phyloP scores from a whole-genome alignment of 2,888 invertebrate species.

The Nasonia oneida region DNA sequence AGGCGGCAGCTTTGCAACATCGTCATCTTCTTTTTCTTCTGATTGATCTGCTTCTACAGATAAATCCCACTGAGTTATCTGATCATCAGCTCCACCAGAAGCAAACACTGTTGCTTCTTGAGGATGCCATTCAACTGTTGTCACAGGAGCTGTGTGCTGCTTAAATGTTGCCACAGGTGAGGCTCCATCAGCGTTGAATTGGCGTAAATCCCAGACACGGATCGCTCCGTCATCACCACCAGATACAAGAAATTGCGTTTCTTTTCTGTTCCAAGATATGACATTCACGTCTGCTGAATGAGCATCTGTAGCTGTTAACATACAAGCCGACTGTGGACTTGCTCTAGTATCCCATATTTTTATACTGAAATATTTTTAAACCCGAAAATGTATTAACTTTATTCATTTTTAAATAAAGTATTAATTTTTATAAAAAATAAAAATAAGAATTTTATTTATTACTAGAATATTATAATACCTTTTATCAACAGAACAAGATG shows the following conservation, averaged over 20 bases:
- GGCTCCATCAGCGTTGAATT: constrained; percentile 85
- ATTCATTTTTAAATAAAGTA: constrained; percentile 35
- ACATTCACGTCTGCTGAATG: constrained; percentile 98
- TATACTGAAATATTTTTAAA: constrained; percentile 81
- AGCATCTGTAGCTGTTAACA: constrained; percentile 91
- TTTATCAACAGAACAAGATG: constrained; percentile 93
- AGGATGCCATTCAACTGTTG: constrained; percentile 98
- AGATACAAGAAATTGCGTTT: constrained; percentile 82
- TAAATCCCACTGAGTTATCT: constrained; percentile 98
- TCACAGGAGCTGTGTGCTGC: constrained; percentile 95
- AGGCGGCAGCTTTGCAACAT: constrained; percentile 87
- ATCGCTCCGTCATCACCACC: constrained; percentile 98
- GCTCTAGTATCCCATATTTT: constrained; percentile 97
- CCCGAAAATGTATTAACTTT: background rate
- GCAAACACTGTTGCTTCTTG: constrained; percentile 95
- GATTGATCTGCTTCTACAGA: constrained; percentile 90
- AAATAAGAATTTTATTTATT: constrained; percentile 16
- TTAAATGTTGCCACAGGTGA: constrained; percentile 95
- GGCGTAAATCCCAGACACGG: constrained; percentile 97
- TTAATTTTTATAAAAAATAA: constrained; percentile 28
- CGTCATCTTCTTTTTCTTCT: constrained; percentile 79
- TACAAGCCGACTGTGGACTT: constrained; percentile 92
- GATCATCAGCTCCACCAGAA: constrained; percentile 95
- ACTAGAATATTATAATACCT: constrained; percentile 77
- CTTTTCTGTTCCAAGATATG: constrained; percentile 96